These are phyloP conservation scores for Ochropleura leucogaster DNA, from an alignment of 2,888 invertebrate genomes.

Conservation along the genomic window DNA sequence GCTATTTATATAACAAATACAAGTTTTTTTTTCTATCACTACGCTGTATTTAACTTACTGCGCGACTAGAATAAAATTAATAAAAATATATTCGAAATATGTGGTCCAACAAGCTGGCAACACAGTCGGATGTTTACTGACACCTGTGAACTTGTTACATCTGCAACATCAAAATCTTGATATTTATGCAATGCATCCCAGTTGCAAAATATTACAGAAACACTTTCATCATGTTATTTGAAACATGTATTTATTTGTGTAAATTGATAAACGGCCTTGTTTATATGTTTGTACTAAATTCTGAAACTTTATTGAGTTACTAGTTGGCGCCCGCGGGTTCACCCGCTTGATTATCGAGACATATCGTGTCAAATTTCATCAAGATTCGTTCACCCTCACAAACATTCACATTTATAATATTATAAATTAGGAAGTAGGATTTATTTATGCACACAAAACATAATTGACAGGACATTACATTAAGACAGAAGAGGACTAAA, in stretches of 20 bases:
- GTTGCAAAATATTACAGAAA: slow-evolving; percentile 56
- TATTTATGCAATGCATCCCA: slow-evolving; percentile 58
- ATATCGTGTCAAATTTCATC: no score
- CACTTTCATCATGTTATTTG: slow-evolving; percentile 48
- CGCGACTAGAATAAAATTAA: slow-evolving; percentile 8
- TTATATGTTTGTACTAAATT: slow-evolving; percentile 42
- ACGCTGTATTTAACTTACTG: neutral
- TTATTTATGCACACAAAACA: no score
- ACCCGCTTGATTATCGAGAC: no score
- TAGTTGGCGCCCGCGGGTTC: no score
- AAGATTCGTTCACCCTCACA: no score
- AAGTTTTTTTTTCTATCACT: slow-evolving; percentile 9
- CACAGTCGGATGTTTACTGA: slow-evolving; percentile 22
- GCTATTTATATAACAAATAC: slow-evolving; percentile 41
- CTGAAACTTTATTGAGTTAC: slow-evolving; percentile 4
- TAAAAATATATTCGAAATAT: slow-evolving; percentile 32
- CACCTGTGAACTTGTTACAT: slow-evolving; percentile 42
- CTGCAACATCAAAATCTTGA: slow-evolving; percentile 50
- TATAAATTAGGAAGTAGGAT: no score
- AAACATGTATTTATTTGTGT: slow-evolving; percentile 44
- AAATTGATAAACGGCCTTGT: slow-evolving; percentile 48
- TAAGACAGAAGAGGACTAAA: no score
- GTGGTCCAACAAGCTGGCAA: slow-evolving; percentile 15
- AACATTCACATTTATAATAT: no score
- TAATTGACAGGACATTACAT: no score